Base-by-base conservation (phyloP, 1,140 invertebrate species). In the Drosophila tsacasi region DNA sequence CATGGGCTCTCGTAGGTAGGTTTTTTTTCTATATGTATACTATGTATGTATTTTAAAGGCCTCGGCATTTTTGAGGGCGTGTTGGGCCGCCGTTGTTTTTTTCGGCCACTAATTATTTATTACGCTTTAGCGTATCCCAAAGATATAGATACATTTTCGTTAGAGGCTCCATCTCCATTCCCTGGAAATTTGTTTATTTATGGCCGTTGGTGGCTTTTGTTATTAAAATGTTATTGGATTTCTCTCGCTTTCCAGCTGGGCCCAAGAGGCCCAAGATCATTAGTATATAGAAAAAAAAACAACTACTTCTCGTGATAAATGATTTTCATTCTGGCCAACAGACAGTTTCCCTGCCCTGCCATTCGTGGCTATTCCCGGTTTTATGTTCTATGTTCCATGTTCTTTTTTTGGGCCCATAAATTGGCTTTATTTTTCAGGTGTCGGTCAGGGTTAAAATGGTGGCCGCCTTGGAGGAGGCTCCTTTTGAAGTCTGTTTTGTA, bases 211-310 rank as follows among this genome's bases (percentile, higher is more conserved):
- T 80, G 63, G 85, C 84, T 90, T 65, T 89, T 89, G 84, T 89
- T 89, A 89, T 89, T 89, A 89, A 89, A 89, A 89, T 89, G 85
- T 89, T 89, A 89, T 89, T 84, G 84, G 85, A 87, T 87, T 87
- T 87, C 84, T 87, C 84, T 87, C 84, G 84, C 84, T 87, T 87
- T 80, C 84, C 83, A 87, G 83, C 83, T 87, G 83, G 5, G 74
- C 13, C 5, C n/a, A n/a, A n/a, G 25, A 42, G 54, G 25, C 13
- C 46, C 46, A 52, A 63, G 58, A 85, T 84, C 82, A 84, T 84
- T 85, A 85, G 50, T 42, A 42, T 42, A 44, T 13, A 47, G 23
- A 46, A 23, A 50, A n/a, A 27, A 37, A 37, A 13, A 2, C 23
- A 2, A 21, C n/a, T 42, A 39, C 44, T 2, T 13, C 62, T 30